Evolutionary conservation across 92 coral and sea anemone species (phyloP), one percentile per base, ranked within the genome.

Genomic region (Porites evermanni): DNA sequence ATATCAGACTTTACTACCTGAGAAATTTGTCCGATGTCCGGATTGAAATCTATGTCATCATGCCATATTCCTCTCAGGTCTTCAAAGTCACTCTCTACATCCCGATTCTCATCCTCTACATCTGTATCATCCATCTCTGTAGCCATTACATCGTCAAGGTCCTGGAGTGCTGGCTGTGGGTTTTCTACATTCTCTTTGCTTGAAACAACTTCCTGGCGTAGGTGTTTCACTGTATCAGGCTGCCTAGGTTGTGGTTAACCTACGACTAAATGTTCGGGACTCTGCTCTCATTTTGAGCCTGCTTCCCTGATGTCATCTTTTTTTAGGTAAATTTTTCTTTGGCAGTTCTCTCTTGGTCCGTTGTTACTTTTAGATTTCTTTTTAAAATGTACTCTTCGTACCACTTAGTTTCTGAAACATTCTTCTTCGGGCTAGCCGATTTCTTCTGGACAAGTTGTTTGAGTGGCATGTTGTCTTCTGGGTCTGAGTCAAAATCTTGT

Each of bases 381-480:
- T 74, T 56, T 24, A 53, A 3, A 17, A 75, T 21, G 79, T 75
- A 75, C 21, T 75, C 65, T 53, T 75, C 79, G 66, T 75, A 75
- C 53, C 47, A 75, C 64, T 53, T 58, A 3, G 64, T 1, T 20
- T 75, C 79, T 7, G 47, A 11, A 14, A 53, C 65, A n/a, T 74
- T 53, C 64, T 54, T 38, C 18, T 29, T 29, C 32, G 54, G 26
- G 21, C 20, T 26, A 29, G 53, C 75, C 19, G 75, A 70, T 70
- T 70, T 53, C 75, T 70, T 70, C 75, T 53, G 21, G 24, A 74
- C 64, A 7, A 74, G 54, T 53, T 74, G 61, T 11, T 52, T 74
- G 13, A 74, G n/a, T 21, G 79, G 79, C 23, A 53, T 13, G 44
- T 74, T 23, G 79, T 74, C 79, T 19, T 74, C 79, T 18, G 79